Evolutionary conservation across 2,797 vertebrate species (phyloP).

Genomic region (Lemur catta): DNA sequence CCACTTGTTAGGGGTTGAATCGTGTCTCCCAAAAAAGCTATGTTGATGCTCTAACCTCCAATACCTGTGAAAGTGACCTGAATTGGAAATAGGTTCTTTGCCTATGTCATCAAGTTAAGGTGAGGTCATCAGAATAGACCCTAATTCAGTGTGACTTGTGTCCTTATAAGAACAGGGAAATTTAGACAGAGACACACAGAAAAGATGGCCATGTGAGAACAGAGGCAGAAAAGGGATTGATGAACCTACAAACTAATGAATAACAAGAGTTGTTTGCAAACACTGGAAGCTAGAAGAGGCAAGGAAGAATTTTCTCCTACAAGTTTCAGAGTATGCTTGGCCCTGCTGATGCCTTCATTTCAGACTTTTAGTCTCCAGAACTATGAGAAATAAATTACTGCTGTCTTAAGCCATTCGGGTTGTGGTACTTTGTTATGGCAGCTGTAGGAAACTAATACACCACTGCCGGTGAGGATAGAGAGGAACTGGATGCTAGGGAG

Average conservation of each 20-base stretch:
- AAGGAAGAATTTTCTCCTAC: background rate
- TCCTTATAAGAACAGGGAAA: background rate
- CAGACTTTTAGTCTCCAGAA: background rate
- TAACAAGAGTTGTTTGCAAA: background rate
- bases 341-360: slow-evolving; percentile 2
- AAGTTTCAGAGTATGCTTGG: background rate
- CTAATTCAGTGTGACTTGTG: background rate
- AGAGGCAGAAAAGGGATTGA: background rate
- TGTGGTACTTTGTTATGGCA: background rate
- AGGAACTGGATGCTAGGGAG: background rate
- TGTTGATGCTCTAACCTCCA: background rate
- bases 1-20: background rate
- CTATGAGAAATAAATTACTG: background rate
- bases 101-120: background rate
- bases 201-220: background rate
- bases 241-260: background rate
- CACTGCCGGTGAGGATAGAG: background rate
- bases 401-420: background rate
- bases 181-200: background rate
- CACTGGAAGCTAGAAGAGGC: background rate
- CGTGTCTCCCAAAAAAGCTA: background rate
- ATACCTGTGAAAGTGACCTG: background rate
- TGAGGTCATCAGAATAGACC: background rate
- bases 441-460: background rate
- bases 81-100: background rate